Evolutionary conservation across 2,113 vertebrate genomes (phyloP).

Genomic region (Polypterus bichir): DNA sequence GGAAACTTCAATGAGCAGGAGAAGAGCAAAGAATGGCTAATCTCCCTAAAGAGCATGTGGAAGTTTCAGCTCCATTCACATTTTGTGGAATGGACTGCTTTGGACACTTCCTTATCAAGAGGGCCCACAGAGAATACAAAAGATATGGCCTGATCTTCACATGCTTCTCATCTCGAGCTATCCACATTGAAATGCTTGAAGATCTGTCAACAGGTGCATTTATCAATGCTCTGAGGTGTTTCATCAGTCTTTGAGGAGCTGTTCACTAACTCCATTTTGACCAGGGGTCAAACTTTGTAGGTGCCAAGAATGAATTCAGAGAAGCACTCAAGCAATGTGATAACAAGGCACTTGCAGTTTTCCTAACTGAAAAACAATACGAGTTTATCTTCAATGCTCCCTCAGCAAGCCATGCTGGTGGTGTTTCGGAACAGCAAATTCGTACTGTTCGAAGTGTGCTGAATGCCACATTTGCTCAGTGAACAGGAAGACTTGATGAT

Average conservation of each 20-base stretch:
- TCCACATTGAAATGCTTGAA: slow-evolving; percentile 20
- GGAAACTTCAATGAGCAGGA: slow-evolving; percentile 1
- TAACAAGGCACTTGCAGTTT: slow-evolving; percentile 1
- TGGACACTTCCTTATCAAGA: slow-evolving; percentile 4
- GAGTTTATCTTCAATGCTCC: slow-evolving; percentile 18
- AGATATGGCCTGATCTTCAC: slow-evolving; percentile 11
- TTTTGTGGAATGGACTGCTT: slow-evolving; percentile 10
- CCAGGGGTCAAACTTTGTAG: slow-evolving; percentile 12
- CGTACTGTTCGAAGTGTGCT: slow-evolving; percentile 14
- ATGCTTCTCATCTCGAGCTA: slow-evolving; percentile 11
- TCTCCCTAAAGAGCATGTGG: slow-evolving; percentile 11
- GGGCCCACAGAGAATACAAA: slow-evolving; percentile 5
- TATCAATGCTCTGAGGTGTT: slow-evolving; percentile 15
- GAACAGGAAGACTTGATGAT: slow-evolving; percentile 10
- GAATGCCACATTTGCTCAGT: not conserved
- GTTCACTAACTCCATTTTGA: slow-evolving; percentile 14
- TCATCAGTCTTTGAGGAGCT: slow-evolving; percentile 14
- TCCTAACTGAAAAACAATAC: slow-evolving; percentile 13
- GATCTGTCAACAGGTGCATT: slow-evolving; percentile 15
- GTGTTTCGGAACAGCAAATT: slow-evolving; percentile 18
- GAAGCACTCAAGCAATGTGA: slow-evolving; percentile 8
- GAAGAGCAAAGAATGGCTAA: slow-evolving; percentile 14
- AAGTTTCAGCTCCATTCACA: slow-evolving; percentile 5
- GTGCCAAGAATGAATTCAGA: slow-evolving; percentile 11
- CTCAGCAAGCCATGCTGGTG: slow-evolving; percentile 15